Evolutionary conservation across 2,888 invertebrate genomes (phyloP), one percentile per base, ranked within the genome.

Genomic region (Leptogaster cylindrica): DNA sequence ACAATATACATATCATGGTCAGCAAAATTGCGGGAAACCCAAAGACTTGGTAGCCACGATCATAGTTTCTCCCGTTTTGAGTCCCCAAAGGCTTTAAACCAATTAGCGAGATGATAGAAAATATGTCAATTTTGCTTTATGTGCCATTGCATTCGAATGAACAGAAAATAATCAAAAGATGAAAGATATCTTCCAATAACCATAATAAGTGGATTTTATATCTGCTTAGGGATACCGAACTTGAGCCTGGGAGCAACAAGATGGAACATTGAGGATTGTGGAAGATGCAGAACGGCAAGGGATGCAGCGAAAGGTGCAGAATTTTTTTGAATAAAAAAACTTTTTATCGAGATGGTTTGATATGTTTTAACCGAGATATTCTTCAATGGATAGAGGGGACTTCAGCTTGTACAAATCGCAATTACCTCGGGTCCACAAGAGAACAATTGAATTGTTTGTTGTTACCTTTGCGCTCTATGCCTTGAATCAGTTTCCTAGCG

Each of bases 71-170:
- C 28, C 20, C 10, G 20, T 12, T 39, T 39, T 23, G 44, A 23
- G n/a, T 18, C 65, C 48, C 48, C 36, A 48, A 25, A 50, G 50
- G 36, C 65, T 61, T 65, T 64, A 69, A 61, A 71, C 71, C 71
- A 71, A 71, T 71, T 71, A 71, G 71, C 67, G 70, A 70, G 66
- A 70, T 71, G 70, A 69, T 71, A 69, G 70, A 67, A 71, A 71
- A 71, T 71, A 71, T 71, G 71, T 71, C 71, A 71, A 70, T 69
- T 66, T 66, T 71, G 51, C 65, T 71, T 70, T 70, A 68, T 68
- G 66, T 46, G 58, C 44, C 33, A 65, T 58, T 55, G 58, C 31
- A 65, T 52, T 31, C 65, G 58, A 66, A 65, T 68, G 61, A 70
- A 70, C 64, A 64, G 68, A 70, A 70, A 66, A 66, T 58, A 68